A percentile compares a stretch with the other conserved stretches of the same genome.
Evolutionary conservation across 2,888 invertebrate genomes (phyloP).

Genomic region (Lithophane semibrunnea): DNA sequence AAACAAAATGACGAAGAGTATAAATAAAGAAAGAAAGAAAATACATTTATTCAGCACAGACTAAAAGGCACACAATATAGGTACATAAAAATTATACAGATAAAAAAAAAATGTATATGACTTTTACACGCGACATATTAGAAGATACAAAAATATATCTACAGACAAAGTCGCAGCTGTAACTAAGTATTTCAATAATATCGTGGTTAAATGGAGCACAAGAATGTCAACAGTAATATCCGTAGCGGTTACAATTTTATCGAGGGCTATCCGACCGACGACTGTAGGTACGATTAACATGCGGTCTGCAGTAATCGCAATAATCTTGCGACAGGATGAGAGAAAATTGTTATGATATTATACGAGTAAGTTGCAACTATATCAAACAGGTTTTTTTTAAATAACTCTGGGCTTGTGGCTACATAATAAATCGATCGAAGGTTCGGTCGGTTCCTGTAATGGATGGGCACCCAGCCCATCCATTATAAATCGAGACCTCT

Average conservation of each 20-base stretch:
- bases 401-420: background rate
- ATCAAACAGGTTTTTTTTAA: no score
- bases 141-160: background rate
- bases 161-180: background rate
- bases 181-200: constrained; percentile 22
- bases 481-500: background rate
- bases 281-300: constrained; percentile 18
- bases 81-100: no score
- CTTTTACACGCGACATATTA: background rate
- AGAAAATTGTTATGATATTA: constrained; percentile 16
- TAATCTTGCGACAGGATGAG: constrained; percentile 15
- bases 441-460: background rate
- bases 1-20: no score
- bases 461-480: background rate
- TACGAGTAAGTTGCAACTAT: background rate
- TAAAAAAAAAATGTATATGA: no score
- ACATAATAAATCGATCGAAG: background rate
- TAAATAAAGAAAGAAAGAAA: no score
- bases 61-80: no score
- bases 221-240: constrained; percentile 49
- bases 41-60: no score
- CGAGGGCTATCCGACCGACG: constrained; percentile 13
- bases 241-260: constrained; percentile 48
- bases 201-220: constrained; percentile 12
- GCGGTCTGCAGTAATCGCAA: constrained; percentile 18